phyloP scores from a whole-genome alignment of 2,113 vertebrate species.

The Lota lota region DNA sequence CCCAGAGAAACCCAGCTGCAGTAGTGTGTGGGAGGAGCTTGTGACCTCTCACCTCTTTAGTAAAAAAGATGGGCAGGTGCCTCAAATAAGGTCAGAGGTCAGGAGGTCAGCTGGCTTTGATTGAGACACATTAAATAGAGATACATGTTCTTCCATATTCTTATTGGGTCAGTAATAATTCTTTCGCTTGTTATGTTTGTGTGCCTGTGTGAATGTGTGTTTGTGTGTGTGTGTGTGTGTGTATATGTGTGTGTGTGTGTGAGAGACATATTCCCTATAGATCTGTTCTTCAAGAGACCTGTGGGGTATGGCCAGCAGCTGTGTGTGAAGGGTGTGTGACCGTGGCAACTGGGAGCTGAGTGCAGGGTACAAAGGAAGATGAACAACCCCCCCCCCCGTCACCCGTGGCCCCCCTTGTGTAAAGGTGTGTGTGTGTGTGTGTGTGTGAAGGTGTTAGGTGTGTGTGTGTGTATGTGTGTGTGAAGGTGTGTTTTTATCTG shows the following conservation, averaged over 20 bases:
- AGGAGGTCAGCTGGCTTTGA: slow-evolving; percentile 12
- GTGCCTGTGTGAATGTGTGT: slow-evolving; percentile 1
- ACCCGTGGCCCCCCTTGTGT: slow-evolving; percentile 8
- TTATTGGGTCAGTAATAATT: not conserved
- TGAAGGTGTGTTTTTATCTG: not conserved
- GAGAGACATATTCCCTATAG: not conserved
- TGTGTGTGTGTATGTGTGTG: not conserved
- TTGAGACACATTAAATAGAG: too few relatives aligned
- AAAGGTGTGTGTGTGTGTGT: slow-evolving; percentile 3
- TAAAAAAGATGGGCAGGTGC: slow-evolving; percentile 40
- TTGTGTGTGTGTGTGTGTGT: slow-evolving; percentile 5
- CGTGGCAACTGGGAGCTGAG: slow-evolving; percentile 17
- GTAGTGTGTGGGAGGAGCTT: slow-evolving; percentile 20
- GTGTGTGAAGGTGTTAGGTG: too few relatives aligned
- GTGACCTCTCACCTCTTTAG: slow-evolving; percentile 44
- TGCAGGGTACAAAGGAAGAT: slow-evolving; percentile 17
- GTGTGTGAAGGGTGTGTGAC: slow-evolving; percentile 40
- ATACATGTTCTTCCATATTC: too few relatives aligned
- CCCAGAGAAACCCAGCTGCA: slow-evolving; percentile 29
- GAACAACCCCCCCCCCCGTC: slow-evolving; percentile 20
- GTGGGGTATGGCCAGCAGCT: slow-evolving; percentile 52
- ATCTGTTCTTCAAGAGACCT: slow-evolving; percentile 33
- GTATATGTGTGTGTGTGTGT: slow-evolving; percentile 1
- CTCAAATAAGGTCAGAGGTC: slow-evolving; percentile 32
- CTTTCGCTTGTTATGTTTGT: not conserved